Evolutionary conservation across 2,113 vertebrate genomes (phyloP).

Genomic region (Odontophorus gujanensis): DNA sequence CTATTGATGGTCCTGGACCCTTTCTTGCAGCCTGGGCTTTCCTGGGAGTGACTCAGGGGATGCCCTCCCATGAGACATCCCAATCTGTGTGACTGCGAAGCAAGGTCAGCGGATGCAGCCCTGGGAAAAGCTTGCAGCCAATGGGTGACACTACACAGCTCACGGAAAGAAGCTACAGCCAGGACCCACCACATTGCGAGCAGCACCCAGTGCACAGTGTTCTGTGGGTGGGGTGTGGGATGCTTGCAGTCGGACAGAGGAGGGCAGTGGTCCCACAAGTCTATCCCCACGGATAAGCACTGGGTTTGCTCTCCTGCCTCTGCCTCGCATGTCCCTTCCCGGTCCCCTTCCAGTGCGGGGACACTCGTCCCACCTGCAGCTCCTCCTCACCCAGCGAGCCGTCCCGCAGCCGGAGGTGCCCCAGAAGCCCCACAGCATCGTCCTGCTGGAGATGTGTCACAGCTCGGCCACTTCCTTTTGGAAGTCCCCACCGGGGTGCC

Average conservation of each 20-base stretch:
- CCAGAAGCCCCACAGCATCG: not conserved
- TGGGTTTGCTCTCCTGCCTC: not conserved
- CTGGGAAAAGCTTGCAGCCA: conserved; percentile 42
- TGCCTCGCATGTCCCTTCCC: not conserved
- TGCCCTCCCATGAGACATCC: conserved; percentile 1
- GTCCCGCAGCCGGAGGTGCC: not conserved
- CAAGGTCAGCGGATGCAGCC: not conserved
- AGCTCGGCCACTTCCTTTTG: not conserved
- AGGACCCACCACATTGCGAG: not conserved
- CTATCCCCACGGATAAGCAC: not conserved
- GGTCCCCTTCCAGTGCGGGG: not conserved
- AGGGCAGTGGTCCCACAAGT: not conserved
- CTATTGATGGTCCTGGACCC: not conserved
- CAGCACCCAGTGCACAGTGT: not conserved
- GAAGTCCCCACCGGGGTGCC: not conserved
- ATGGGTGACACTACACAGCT: not conserved
- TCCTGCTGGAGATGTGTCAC: not conserved
- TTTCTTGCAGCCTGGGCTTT: conserved; percentile 49
- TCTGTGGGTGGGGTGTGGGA: not conserved
- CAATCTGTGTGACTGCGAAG: not conserved
- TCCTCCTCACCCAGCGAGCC: too few relatives aligned
- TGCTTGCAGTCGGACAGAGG: not conserved
- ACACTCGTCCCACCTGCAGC: too few relatives aligned
- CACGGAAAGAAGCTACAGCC: not conserved
- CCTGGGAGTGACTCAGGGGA: conserved; percentile 52